Evolutionary conservation across 2,797 vertebrate genomes (phyloP).

Genomic region (Fistularia commersonii): DNA sequence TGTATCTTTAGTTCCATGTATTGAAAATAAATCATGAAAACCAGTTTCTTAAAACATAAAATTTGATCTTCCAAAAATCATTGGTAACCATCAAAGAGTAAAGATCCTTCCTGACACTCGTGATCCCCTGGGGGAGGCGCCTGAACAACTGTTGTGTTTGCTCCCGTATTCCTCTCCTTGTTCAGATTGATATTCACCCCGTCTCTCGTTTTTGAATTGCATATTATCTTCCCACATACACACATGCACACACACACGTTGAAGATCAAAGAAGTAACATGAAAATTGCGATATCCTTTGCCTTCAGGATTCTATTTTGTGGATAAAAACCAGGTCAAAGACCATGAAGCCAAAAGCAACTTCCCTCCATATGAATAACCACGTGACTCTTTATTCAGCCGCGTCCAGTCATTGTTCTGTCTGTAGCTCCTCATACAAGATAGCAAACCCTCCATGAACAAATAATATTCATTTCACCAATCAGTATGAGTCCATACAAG

Average conservation of each 20-base stretch:
- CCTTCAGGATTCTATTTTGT: not conserved
- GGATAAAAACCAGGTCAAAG: no score
- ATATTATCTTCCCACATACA: not conserved
- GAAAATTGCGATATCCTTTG: not conserved
- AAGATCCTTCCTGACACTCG: no score
- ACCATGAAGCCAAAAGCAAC: not conserved
- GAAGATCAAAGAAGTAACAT: constrained; percentile 1
- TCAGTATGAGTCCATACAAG: constrained; percentile 43
- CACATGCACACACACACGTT: constrained; percentile 3
- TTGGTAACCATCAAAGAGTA: no score
- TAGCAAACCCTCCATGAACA: constrained; percentile 34
- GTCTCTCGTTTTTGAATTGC: constrained; percentile 4
- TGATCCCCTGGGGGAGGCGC: no score
- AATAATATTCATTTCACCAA: constrained; percentile 59
- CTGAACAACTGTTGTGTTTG: no score
- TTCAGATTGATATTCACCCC: no score
- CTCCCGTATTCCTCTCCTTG: no score
- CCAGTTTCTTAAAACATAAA: no score
- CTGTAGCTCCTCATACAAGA: constrained; percentile 32
- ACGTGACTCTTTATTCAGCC: constrained; percentile 12
- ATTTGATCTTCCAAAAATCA: no score
- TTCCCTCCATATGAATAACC: constrained; percentile 10
- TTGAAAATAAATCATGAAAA: no score
- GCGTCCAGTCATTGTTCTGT: constrained; percentile 10
- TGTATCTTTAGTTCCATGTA: no score